Base-by-base conservation (phyloP, 2,113 vertebrate genomes). In the Lutjanus erythropterus region DNA sequence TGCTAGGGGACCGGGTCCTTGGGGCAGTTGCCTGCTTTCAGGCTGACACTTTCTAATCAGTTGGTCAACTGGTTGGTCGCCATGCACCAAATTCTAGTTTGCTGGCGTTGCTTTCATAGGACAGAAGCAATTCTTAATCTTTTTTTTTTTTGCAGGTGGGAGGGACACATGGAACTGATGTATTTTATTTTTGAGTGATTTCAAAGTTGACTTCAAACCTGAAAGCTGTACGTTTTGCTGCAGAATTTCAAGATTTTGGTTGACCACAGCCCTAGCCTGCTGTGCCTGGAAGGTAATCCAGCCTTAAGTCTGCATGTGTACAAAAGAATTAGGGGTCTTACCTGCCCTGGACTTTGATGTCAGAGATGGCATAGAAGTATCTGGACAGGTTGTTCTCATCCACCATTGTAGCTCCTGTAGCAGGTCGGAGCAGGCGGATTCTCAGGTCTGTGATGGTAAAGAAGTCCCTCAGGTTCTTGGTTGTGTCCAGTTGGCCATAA, bases 331-430 rank as follows among this genome's bases (percentile, higher is more conserved):
- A 0, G 65, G 65, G 23, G 19, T 88, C 97, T 96, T 97, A 99
- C 98, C 98, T 98, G 94, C 98, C 98, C 9, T 97, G 96, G 68
- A 99, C 97, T 86, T 97, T 98, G 94, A 99, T 98, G 94, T 99
- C 97, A 71, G 98, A 99, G 92, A 99, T 98, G 52, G 98, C 98
- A 33, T 99, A 99, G 95, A 99, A 99, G 95, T 99, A 99, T 94
- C 97, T 96, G 74, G 96, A 96, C 88, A 99, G 88, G 90, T 97
- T 99, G 74, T 95, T 96, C 76, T 98, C 97, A 44, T 99, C 97
- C 83, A 99, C 97, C 93, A 97, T 97, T 25, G 98, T 96, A 62
- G 98, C 97, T 46, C 98, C 98, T 0, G 97, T 98, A 18, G 97
- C 98, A 9, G 98, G 98, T 73, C 97, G 95, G 55, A 99, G 95